Evolutionary conservation across 2,888 invertebrate species (phyloP).

Genomic region (Escarpia spicata): DNA sequence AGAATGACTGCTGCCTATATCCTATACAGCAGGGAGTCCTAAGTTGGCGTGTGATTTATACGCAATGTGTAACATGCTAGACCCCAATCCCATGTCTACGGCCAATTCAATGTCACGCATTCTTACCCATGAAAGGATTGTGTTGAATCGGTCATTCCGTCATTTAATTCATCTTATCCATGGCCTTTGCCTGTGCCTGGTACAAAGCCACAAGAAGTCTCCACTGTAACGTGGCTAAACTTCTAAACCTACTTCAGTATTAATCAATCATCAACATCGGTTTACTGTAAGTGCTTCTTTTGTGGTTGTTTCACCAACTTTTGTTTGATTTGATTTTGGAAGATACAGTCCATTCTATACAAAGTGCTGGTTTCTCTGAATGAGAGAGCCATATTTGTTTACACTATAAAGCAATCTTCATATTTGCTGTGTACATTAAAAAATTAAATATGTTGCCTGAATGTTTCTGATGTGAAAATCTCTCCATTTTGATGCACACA

Average conservation of each 20-base stretch:
- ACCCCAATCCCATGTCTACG: not conserved
- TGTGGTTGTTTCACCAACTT: not conserved
- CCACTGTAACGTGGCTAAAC: not conserved
- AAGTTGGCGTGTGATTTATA: not conserved
- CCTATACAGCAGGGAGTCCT: not conserved
- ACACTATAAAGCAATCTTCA: not conserved
- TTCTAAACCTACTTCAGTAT: not conserved
- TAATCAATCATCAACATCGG: not conserved
- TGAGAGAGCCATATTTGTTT: not conserved
- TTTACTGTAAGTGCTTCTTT: not conserved
- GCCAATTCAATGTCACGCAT: not conserved
- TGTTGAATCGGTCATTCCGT: not conserved
- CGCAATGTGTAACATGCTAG: not conserved
- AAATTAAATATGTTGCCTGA: not conserved
- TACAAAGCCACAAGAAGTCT: not conserved
- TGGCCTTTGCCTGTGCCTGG: not conserved
- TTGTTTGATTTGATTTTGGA: not conserved
- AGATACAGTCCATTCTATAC: not conserved
- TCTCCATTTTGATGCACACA: not conserved
- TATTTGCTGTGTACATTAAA: not conserved
- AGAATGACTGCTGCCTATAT: not conserved
- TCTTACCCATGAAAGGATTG: not conserved
- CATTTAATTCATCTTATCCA: not conserved
- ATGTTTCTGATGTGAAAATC: not conserved
- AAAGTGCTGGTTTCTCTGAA: not conserved